phyloP scores from a whole-genome alignment of 2,888 invertebrate genomes.

The Oscheius sp. region DNA sequence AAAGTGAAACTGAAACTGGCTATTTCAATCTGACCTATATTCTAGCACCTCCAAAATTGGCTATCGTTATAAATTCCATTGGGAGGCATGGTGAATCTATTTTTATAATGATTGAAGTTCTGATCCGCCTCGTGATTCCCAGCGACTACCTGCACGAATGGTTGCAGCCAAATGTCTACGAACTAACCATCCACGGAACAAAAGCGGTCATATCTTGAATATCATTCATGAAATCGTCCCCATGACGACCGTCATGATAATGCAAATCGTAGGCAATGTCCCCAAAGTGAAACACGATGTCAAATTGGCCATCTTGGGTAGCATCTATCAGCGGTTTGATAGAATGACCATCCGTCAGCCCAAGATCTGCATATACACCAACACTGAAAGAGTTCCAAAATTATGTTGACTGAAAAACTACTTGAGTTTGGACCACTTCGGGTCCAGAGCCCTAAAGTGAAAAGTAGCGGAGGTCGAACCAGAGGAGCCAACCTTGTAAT shows the following conservation, averaged over 20 bases:
- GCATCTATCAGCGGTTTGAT: constrained; percentile 86
- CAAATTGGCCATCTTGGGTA: constrained; percentile 79
- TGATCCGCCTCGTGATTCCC: constrained; percentile 80
- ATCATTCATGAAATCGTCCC: constrained; percentile 74
- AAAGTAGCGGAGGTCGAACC: constrained; percentile 54
- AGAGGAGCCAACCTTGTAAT: constrained; percentile 64
- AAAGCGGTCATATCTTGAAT: constrained; percentile 75
- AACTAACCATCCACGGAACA: constrained; percentile 78
- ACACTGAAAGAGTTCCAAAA: constrained; percentile 24
- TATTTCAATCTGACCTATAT: neutral
- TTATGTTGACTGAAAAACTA: no score
- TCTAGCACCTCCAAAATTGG: constrained; percentile 47
- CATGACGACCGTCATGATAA: constrained; percentile 81
- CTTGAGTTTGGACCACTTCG: constrained; percentile 11
- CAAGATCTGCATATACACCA: constrained; percentile 93
- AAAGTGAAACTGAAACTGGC: constrained; percentile 79
- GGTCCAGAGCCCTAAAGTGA: constrained; percentile 57
- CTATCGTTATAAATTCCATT: constrained; percentile 71
- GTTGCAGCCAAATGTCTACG: constrained; percentile 73
- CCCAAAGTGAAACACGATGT: constrained; percentile 73
- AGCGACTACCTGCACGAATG: constrained; percentile 78
- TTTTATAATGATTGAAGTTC: constrained; percentile 93
- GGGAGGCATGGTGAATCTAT: constrained; percentile 91
- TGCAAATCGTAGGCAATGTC: constrained; percentile 97
- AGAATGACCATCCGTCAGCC: constrained; percentile 89